These are phyloP conservation scores for Proctacanthus coquilletti DNA, from an alignment of 1,140 invertebrate species.

Conservation along the genomic window DNA sequence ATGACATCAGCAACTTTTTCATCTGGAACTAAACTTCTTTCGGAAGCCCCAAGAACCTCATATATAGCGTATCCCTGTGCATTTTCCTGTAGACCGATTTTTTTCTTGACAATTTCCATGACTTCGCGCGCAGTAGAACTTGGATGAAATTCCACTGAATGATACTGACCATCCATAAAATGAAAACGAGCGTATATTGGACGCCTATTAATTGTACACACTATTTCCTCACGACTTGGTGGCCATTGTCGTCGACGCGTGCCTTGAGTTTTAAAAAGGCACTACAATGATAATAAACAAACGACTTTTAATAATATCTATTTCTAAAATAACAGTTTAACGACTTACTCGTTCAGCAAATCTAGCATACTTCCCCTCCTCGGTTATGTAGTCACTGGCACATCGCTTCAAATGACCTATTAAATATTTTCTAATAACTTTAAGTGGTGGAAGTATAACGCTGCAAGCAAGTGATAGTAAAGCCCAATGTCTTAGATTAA, in stretches of 20 bases:
- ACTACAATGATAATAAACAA: slow-evolving; percentile 10
- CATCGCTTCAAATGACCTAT: slow-evolving; percentile 79
- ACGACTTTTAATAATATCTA: background rate
- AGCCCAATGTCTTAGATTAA: slow-evolving; percentile 84
- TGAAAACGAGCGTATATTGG: slow-evolving; percentile 83
- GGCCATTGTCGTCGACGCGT: slow-evolving; percentile 76
- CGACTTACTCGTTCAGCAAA: slow-evolving; percentile 77
- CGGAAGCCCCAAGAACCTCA: slow-evolving; percentile 51
- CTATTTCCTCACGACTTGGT: slow-evolving; percentile 84
- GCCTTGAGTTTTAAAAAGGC: slow-evolving; percentile 35
- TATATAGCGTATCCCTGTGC: slow-evolving; percentile 48
- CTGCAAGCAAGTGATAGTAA: slow-evolving; percentile 76
- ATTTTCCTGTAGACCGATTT: slow-evolving; percentile 74
- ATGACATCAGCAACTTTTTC: slow-evolving; percentile 89
- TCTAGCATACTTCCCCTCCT: slow-evolving; percentile 87
- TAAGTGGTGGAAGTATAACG: slow-evolving; percentile 70
- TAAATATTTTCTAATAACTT: slow-evolving; percentile 72
- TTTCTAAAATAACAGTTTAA: background rate
- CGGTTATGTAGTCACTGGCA: slow-evolving; percentile 73
- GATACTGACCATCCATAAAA: slow-evolving; percentile 89
- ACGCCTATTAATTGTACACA: slow-evolving; percentile 79
- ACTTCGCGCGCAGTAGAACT: slow-evolving; percentile 85
- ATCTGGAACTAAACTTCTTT: slow-evolving; percentile 63
- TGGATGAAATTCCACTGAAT: slow-evolving; percentile 88
- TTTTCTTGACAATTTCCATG: slow-evolving; percentile 75